A percentile compares a stretch with the other conserved stretches of the same genome.
Evolutionary conservation across 1,140 invertebrate species (phyloP).

Genomic region (Eulimnadia texana): DNA sequence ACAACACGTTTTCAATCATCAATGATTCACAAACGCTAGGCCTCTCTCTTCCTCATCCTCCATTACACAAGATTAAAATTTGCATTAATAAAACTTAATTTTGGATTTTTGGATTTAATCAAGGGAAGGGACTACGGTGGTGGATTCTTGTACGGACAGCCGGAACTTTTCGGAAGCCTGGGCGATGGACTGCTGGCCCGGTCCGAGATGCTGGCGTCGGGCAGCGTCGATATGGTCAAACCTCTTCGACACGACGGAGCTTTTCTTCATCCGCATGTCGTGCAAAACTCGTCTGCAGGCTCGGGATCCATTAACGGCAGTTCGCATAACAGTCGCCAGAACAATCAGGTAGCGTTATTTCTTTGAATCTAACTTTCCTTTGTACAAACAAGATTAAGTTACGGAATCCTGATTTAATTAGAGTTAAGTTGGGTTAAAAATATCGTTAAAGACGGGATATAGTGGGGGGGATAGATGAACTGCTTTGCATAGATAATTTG

Average conservation of each 20-base stretch:
- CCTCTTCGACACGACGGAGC: constrained; percentile 10
- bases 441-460: too few species aligned
- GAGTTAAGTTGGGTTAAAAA: too few species aligned
- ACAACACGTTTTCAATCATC: background rate
- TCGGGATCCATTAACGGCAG: background rate
- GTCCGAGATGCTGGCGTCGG: constrained; percentile 2
- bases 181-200: constrained; percentile 11
- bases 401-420: too few species aligned
- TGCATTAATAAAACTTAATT: too few species aligned
- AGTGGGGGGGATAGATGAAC: too few species aligned
- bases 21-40: too few species aligned
- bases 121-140: constrained; percentile 12
- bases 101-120: background rate
- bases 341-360: constrained; percentile 4
- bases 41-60: too few species aligned
- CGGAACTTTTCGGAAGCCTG: constrained; percentile 9
- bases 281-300: background rate
- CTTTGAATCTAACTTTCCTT: background rate
- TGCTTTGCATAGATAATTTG: too few species aligned
- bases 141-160: constrained; percentile 13
- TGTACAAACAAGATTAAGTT: too few species aligned
- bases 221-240: constrained; percentile 5
- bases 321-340: constrained; percentile 8
- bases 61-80: too few species aligned
- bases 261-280: constrained; percentile 7